phyloP scores from a whole-genome alignment of 2,797 vertebrate species.

The Lophius americanus region DNA sequence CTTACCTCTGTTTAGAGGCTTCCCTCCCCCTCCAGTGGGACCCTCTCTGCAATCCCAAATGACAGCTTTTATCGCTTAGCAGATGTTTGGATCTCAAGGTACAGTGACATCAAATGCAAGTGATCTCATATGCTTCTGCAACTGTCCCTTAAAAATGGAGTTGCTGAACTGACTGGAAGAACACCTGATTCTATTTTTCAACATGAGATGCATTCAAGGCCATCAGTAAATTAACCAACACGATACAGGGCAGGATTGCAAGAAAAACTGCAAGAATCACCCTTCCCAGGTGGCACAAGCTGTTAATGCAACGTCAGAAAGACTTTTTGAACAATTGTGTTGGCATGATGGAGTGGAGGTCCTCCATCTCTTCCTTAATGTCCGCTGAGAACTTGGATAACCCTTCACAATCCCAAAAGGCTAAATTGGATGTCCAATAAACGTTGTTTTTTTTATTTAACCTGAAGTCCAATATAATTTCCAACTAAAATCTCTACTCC shows the following conservation, averaged over 20 bases:
- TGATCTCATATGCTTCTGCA: slow-evolving; percentile 50
- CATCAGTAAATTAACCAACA: slow-evolving; percentile 26
- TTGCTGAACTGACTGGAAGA: slow-evolving; percentile 31
- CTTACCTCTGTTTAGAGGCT: slow-evolving; percentile 54
- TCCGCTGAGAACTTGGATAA: too few species aligned
- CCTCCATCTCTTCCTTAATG: too few species aligned
- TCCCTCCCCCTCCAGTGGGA: slow-evolving; percentile 53
- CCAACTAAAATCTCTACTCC: too few species aligned
- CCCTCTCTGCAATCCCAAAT: slow-evolving; percentile 60
- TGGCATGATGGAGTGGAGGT: too few species aligned
- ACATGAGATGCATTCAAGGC: slow-evolving; percentile 4
- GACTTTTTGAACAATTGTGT: too few species aligned
- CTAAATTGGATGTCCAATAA: too few species aligned
- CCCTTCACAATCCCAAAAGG: too few species aligned
- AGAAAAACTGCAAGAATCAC: too few species aligned
- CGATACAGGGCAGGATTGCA: slow-evolving; percentile 12
- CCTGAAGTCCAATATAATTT: too few species aligned
- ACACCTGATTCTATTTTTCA: slow-evolving; percentile 43
- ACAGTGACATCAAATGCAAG: slow-evolving; percentile 29
- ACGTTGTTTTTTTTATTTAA: too few species aligned
- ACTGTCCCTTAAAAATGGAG: slow-evolving; percentile 38
- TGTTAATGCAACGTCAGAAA: too few species aligned
- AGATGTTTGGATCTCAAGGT: slow-evolving; percentile 47
- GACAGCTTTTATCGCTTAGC: slow-evolving; percentile 55
- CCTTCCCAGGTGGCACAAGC: too few species aligned